Percentiles rank a stretch among this genome's conserved stretches.
Conservation (phyloP, 1,140 invertebrate species). For the Drosophila fuyamai region DNA sequence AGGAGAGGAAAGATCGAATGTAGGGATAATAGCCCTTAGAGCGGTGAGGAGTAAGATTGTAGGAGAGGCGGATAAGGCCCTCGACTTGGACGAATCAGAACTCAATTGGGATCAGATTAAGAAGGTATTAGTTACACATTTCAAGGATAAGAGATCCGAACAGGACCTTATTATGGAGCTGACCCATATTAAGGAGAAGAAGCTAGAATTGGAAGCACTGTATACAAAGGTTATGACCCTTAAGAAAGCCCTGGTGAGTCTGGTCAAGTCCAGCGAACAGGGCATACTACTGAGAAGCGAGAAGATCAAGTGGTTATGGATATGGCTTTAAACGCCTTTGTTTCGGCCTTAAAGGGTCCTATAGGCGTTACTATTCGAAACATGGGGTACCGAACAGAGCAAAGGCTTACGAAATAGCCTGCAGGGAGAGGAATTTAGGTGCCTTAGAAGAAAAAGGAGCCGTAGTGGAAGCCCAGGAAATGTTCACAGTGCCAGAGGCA, state of each 20-base stretch:
- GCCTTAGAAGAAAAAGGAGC: too few relatives aligned
- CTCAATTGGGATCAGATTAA: background rate
- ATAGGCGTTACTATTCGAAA: background rate
- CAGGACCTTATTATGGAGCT: background rate
- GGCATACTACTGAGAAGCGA: background rate
- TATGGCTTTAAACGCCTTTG: background rate
- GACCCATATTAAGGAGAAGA: background rate
- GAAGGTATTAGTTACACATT: background rate
- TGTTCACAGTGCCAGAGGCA: too few relatives aligned
- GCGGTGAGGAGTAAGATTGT: too few relatives aligned
- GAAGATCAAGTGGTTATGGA: background rate
- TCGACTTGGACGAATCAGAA: background rate
- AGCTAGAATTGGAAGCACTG: background rate
- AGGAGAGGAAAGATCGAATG: background rate
- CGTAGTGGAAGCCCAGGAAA: background rate
- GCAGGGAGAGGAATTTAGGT: background rate
- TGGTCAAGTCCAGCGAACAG: background rate
- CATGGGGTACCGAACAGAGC: background rate
- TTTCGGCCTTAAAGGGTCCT: background rate
- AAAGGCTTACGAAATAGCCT: slow-evolving; percentile 1
- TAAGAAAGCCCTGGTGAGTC: background rate
- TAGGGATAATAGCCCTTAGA: too few relatives aligned
- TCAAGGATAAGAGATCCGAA: too few relatives aligned
- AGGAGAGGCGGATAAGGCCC: too few relatives aligned
- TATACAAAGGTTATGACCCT: background rate